Evolutionary conservation across 2,797 vertebrate species (phyloP).

Genomic region (Natrix natrix): DNA sequence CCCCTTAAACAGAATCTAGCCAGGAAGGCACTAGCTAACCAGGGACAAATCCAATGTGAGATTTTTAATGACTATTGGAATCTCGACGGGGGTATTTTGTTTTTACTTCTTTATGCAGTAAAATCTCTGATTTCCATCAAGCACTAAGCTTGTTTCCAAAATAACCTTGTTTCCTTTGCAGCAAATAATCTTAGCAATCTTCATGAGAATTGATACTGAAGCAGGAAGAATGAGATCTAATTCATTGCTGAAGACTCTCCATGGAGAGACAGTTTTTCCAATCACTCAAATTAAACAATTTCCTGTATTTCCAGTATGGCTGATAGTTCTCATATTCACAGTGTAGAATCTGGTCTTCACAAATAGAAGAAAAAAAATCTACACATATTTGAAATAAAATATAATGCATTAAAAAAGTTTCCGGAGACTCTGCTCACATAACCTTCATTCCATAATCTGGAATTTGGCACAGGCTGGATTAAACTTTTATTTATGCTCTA

Average conservation of each 20-base stretch:
- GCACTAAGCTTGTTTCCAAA: not conserved
- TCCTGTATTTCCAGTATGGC: not conserved
- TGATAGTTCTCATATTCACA: not conserved
- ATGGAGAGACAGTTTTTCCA: not conserved
- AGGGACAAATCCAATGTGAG: slow-evolving; percentile 33
- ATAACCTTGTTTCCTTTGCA: not conserved
- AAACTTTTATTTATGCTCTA: not conserved
- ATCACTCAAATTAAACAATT: not conserved
- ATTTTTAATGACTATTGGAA: slow-evolving; percentile 4
- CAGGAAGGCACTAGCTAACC: slow-evolving; percentile 33
- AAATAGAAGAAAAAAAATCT: not conserved
- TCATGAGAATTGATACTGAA: not conserved
- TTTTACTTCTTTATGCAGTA: too few relatives aligned
- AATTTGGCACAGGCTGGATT: not conserved
- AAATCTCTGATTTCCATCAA: not conserved
- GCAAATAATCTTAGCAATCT: not conserved
- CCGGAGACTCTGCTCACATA: not conserved
- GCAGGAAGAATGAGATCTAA: not conserved
- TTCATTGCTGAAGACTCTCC: not conserved
- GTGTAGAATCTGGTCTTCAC: not conserved
- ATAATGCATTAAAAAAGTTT: not conserved
- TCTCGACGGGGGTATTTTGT: not conserved
- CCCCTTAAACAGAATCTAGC: slow-evolving; percentile 16
- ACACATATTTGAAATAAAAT: not conserved
- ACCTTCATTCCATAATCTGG: not conserved